phyloP scores from a whole-genome alignment of 92 coral and sea anemone species.

The Parazoanthus swiftii region DNA sequence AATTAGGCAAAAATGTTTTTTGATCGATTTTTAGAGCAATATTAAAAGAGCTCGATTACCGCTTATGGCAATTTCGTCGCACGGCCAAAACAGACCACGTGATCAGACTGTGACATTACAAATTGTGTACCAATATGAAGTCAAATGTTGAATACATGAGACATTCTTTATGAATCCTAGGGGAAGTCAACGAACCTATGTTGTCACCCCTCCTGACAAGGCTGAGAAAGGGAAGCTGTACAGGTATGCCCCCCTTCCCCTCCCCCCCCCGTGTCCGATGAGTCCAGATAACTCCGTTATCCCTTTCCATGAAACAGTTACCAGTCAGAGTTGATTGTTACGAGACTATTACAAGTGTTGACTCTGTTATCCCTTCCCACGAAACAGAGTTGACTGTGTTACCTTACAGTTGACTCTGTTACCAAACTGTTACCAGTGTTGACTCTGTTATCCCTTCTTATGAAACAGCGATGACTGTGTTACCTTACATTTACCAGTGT shows the following conservation, averaged over 20 bases:
- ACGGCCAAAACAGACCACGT: too few species aligned
- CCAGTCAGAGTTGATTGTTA: background rate
- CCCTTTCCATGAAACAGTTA: conserved; percentile 52
- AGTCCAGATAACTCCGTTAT: background rate
- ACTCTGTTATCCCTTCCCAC: background rate
- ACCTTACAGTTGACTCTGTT: conserved; percentile 6
- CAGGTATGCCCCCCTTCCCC: background rate
- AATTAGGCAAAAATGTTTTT: too few species aligned
- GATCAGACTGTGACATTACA: too few species aligned
- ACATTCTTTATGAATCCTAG: conserved; percentile 44
- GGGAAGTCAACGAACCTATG: conserved; percentile 95
- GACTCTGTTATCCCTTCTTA: background rate
- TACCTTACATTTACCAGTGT: background rate
- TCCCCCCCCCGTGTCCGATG: background rate
- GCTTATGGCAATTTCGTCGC: too few species aligned
- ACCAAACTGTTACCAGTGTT: background rate
- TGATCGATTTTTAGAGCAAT: too few species aligned
- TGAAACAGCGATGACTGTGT: too few species aligned
- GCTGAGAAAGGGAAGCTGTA: conserved; percentile 65
- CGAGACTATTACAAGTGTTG: background rate
- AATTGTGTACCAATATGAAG: too few species aligned
- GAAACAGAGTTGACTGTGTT: conserved; percentile 34
- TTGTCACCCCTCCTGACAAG: conserved; percentile 86
- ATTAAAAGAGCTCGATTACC: too few species aligned
- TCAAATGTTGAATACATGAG: background rate